Evolutionary conservation across 2,113 vertebrate genomes (phyloP), one percentile per base, ranked within the genome.

Genomic region (Microcebus murinus): DNA sequence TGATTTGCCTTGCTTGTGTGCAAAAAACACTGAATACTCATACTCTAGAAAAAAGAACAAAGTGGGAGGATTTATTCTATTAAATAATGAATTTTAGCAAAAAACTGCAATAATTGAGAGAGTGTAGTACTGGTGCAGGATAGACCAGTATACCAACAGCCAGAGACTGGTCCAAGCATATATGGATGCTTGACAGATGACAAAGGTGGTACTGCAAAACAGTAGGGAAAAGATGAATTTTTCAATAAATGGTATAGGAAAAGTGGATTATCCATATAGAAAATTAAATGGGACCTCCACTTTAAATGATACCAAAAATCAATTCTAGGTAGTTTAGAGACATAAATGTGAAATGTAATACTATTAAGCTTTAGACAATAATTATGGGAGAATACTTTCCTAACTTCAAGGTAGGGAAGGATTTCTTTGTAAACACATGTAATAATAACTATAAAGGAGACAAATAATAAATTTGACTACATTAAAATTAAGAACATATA

Each of bases 341-440:
- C 29, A 91, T 59, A 93, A 67, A 71, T 31, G 45, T 86, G 50
- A 95, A 70, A 86, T 8, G 23, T 20, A 81, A 63, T 8, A 82
- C 18, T 63, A 68, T 73, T 86, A 67, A 48, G 23, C 39, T 86
- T 90, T 20, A 76, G 29, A 61, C 61, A 93, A 81, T 86, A 74
- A 87, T 21, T 88, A 84, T n/a, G 29, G 13, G 48, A 83, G 48
- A 97, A 79, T 4, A 83, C 29, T 55, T 87, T 83, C 13, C 79
- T 84, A 83, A 95, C 17, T 80, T 93, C n/a, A 87, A 83, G 34
- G 25, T n/a, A 85, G 13, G 39, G 63, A 93, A 82, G 59, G 11
- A 42, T 63, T 93, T 95, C n/a, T 93, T 68, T 39, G 82, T 77
- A 91, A 95, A 95, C 8, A 87, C 57, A 67, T 55, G 70, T 63